phyloP scores from a whole-genome alignment of 2,888 invertebrate genomes.

The Beris chalybata region DNA sequence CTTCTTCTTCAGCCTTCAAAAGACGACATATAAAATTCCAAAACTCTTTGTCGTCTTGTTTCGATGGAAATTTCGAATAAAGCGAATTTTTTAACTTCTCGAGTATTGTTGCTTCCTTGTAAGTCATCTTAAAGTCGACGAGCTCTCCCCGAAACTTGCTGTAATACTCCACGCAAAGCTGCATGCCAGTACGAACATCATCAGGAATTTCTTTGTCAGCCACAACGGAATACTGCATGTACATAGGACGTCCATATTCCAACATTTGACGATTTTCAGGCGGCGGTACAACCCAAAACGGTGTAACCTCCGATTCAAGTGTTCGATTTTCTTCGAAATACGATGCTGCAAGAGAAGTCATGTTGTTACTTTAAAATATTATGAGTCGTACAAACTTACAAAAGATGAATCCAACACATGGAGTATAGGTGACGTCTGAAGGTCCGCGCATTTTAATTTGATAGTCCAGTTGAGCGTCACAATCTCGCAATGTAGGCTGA shows the following conservation, averaged over 20 bases:
- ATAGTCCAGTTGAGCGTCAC: slow-evolving; percentile 91
- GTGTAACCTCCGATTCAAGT: slow-evolving; percentile 79
- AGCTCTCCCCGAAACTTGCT: slow-evolving; percentile 66
- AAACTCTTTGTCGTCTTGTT: slow-evolving; percentile 73
- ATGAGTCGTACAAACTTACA: slow-evolving; percentile 64
- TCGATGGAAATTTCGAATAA: slow-evolving; percentile 79
- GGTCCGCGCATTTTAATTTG: slow-evolving; percentile 93
- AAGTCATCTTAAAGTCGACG: slow-evolving; percentile 62
- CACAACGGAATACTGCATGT: slow-evolving; percentile 81
- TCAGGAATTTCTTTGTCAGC: slow-evolving; percentile 80
- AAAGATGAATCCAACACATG: slow-evolving; percentile 89
- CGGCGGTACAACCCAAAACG: slow-evolving; percentile 96
- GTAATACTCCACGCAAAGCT: slow-evolving; percentile 83
- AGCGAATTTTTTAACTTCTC: slow-evolving; percentile 84
- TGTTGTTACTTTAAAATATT: neutral
- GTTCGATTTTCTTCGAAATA: slow-evolving; percentile 79
- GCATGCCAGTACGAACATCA: slow-evolving; percentile 83
- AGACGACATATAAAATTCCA: slow-evolving; percentile 80
- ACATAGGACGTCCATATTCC: slow-evolving; percentile 90
- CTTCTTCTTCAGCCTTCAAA: slow-evolving; percentile 72
- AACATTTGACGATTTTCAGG: slow-evolving; percentile 83
- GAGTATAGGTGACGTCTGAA: slow-evolving; percentile 88
- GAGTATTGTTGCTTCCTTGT: slow-evolving; percentile 67
- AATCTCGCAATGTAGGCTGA: slow-evolving; percentile 84
- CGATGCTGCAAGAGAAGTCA: slow-evolving; percentile 66